Conservation (phyloP, 2,888 invertebrate species). For the Spisula subtruncata region DNA sequence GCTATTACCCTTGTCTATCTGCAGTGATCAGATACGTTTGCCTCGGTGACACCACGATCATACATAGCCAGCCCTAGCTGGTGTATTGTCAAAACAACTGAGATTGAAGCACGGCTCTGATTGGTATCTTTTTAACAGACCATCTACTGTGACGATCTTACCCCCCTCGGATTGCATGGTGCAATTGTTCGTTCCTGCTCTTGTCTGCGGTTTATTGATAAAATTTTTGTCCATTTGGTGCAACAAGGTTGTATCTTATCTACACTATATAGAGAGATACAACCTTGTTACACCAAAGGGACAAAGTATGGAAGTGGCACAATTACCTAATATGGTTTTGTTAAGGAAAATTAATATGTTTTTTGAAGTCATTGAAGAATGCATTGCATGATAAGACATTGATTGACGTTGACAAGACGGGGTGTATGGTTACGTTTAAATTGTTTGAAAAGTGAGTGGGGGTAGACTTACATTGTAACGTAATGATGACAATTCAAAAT, state of each 20-base stretch:
- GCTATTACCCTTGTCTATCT: constrained; percentile 16
- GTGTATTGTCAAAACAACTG: neutral
- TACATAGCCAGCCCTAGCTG: neutral
- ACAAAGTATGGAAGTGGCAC: neutral
- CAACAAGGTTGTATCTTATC: too few species aligned
- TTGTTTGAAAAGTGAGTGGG: constrained; percentile 1
- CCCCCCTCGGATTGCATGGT: neutral
- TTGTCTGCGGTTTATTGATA: neutral
- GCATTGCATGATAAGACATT: neutral
- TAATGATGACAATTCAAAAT: constrained; percentile 16
- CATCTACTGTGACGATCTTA: neutral
- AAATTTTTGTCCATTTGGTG: too few species aligned
- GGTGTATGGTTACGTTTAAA: neutral
- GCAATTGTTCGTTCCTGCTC: neutral
- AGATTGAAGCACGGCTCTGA: constrained; percentile 17
- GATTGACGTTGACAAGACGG: neutral
- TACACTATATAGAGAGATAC: too few species aligned
- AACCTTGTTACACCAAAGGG: too few species aligned
- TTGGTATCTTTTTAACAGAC: constrained; percentile 38
- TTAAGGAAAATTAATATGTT: neutral
- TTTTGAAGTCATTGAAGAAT: neutral
- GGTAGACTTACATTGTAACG: neutral
- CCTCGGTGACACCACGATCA: constrained; percentile 32
- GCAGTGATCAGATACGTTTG: constrained; percentile 37
- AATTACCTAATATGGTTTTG: neutral